These are phyloP conservation scores for Mobula birostris DNA, from an alignment of 2,113 vertebrate species.

Conservation along the genomic window DNA sequence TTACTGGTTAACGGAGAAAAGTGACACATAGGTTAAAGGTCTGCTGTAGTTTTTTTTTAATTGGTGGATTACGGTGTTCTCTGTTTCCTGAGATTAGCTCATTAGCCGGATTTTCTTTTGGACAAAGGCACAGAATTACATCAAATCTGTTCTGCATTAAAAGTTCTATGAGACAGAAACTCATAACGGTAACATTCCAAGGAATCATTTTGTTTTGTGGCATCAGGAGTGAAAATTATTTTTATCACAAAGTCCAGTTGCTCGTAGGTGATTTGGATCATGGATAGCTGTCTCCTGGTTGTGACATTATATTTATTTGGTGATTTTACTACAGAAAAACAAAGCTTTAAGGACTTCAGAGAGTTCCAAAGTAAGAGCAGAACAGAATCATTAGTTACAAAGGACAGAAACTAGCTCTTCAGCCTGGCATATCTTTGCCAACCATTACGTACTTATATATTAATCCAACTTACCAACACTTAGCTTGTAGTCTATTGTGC, in stretches of 20 bases:
- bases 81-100: background rate
- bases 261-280: no score
- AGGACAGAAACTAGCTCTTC: no score
- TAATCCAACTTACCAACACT: no score
- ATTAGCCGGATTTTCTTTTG: background rate
- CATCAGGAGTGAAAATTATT: background rate
- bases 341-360: background rate
- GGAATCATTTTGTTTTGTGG: background rate
- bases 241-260: background rate
- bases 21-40: no score
- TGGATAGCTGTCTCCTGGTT: no score
- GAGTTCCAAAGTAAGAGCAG: background rate
- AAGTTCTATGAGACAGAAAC: background rate
- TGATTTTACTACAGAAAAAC: no score
- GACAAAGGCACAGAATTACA: background rate
- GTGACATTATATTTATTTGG: no score
- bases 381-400: background rate
- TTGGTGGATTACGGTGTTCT: background rate
- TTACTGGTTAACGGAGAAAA: no score
- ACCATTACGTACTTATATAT: no score
- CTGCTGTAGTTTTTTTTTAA: no score
- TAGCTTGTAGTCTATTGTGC: no score
- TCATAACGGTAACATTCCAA: background rate
- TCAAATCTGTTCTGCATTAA: background rate
- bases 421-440: no score